These are phyloP conservation scores for Syndactyla subalaris DNA, from an alignment of 2,797 vertebrate species.

Conservation along the genomic window DNA sequence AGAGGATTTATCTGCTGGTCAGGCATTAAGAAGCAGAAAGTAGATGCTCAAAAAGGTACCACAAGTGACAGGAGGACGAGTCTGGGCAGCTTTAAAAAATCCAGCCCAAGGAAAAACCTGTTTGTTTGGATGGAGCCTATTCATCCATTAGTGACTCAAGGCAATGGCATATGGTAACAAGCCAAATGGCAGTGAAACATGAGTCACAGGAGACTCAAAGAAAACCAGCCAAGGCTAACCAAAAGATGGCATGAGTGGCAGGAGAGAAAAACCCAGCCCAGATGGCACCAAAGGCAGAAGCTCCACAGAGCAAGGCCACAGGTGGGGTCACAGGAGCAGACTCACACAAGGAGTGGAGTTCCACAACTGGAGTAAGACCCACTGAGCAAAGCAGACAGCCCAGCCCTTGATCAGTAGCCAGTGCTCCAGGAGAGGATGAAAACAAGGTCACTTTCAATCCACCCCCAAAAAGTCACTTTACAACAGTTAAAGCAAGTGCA, in stretches of 20 bases:
- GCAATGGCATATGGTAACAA: background rate
- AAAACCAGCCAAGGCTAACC: background rate
- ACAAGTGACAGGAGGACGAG: background rate
- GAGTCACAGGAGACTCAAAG: background rate
- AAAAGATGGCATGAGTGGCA: background rate
- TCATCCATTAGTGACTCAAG: background rate
- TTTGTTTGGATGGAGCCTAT: background rate
- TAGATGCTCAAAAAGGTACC: background rate
- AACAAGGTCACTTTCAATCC: background rate
- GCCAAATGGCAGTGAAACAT: background rate
- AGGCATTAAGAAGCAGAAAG: background rate
- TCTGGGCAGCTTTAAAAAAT: background rate
- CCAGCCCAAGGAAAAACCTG: background rate
- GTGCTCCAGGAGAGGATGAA: background rate
- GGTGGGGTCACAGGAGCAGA: background rate
- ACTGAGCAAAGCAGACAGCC: rapidly evolving
- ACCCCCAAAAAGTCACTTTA: background rate
- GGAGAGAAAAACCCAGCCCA: background rate
- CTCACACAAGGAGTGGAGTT: rapidly evolving
- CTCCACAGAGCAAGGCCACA: background rate
- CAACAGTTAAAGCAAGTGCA: background rate
- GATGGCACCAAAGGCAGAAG: background rate
- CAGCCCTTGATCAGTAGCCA: background rate
- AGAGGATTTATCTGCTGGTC: background rate
- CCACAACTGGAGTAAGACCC: rapidly evolving